phyloP scores from a whole-genome alignment of 2,888 invertebrate species.

The Catocala nupta region DNA sequence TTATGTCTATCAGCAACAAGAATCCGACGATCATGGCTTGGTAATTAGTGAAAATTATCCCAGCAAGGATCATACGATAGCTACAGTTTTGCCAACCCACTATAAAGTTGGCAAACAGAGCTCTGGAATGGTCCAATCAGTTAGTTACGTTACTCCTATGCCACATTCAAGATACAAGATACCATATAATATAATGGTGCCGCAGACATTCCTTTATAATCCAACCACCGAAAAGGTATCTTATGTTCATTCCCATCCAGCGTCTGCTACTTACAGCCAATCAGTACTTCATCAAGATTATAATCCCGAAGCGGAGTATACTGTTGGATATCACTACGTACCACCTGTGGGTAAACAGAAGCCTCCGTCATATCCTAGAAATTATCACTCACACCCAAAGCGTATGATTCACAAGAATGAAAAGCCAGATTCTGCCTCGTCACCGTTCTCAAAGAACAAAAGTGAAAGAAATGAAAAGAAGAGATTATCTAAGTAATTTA shows the following conservation, averaged over 20 bases:
- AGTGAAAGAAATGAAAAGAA: constrained; percentile 63
- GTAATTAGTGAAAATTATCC: constrained; percentile 87
- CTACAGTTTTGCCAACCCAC: constrained; percentile 80
- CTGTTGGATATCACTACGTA: constrained; percentile 62
- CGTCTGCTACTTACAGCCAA: constrained; percentile 65
- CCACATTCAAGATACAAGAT: constrained; percentile 77
- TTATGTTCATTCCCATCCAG: constrained; percentile 77
- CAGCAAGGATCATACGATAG: constrained; percentile 86
- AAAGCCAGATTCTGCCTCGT: constrained; percentile 52
- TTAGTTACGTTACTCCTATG: constrained; percentile 80
- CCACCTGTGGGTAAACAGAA: constrained; percentile 70
- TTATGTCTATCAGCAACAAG: constrained; percentile 66
- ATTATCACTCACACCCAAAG: constrained; percentile 78
- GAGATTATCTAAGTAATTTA: constrained; percentile 53
- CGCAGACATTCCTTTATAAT: constrained; percentile 73
- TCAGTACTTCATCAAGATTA: constrained; percentile 59
- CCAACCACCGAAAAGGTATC: constrained; percentile 74
- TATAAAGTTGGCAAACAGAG: constrained; percentile 63
- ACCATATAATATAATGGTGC: constrained; percentile 79
- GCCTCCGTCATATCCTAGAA: constrained; percentile 71
- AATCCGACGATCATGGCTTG: constrained; percentile 63
- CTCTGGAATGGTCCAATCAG: constrained; percentile 66
- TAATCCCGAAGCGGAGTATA: constrained; percentile 72
- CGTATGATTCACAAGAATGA: constrained; percentile 65
- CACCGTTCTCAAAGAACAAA: constrained; percentile 57